Evolutionary conservation across 2,888 invertebrate genomes (phyloP).

Genomic region (Cordilura impudica): DNA sequence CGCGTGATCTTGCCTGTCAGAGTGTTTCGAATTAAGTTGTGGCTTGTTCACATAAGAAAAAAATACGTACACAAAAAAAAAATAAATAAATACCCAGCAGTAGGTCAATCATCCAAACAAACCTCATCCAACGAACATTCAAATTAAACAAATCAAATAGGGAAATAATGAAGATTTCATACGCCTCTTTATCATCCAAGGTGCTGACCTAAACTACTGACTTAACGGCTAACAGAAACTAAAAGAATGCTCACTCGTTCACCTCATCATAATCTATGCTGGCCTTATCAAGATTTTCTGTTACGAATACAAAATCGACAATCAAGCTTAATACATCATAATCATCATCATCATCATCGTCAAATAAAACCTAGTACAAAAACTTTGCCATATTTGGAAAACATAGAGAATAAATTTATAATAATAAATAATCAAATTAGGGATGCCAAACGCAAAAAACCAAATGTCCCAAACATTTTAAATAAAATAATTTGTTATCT

Average conservation of each 20-base stretch:
- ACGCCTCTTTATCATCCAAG: conserved; percentile 58
- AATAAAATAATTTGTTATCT: too few species aligned
- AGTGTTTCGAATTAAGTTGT: conserved; percentile 56
- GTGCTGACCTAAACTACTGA: conserved; percentile 62
- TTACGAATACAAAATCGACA: conserved; percentile 14
- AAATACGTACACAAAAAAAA: background rate
- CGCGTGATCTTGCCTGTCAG: conserved; percentile 58
- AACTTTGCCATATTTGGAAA: too few species aligned
- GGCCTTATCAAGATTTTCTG: too few species aligned
- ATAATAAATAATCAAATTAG: too few species aligned
- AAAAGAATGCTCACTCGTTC: conserved; percentile 13
- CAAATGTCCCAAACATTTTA: too few species aligned
- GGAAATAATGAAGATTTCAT: conserved; percentile 60
- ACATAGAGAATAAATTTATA: too few species aligned
- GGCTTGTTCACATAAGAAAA: conserved; percentile 27
- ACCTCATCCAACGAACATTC: conserved; percentile 23
- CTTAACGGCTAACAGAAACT: conserved; percentile 17
- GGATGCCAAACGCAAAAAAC: too few species aligned
- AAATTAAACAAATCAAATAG: conserved; percentile 51
- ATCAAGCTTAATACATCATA: conserved; percentile 43
- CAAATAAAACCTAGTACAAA: conserved; percentile 43
- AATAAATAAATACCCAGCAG: conserved; percentile 49
- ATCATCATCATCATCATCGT: conserved; percentile 19
- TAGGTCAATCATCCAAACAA: conserved; percentile 46
- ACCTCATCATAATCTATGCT: conserved; percentile 12